Evolutionary conservation across 1,140 invertebrate genomes (phyloP), one percentile per base, ranked within the genome.

Genomic region (Bombus soroeensis): DNA sequence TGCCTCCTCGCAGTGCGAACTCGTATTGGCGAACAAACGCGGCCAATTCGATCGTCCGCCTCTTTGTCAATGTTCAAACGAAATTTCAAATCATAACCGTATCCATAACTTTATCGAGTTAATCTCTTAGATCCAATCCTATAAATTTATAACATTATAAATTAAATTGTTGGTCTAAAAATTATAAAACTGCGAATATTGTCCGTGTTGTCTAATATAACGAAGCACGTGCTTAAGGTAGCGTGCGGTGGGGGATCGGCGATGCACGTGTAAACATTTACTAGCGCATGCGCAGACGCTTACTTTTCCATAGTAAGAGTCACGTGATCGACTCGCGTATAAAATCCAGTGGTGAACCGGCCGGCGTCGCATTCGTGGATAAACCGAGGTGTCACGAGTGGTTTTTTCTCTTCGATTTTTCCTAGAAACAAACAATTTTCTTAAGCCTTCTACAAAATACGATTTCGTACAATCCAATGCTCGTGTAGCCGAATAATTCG

Each of bases 231-330:
- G 87, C 62, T 62, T 53, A 6, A 59, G 34, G 3, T n/a, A 32
- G 74, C 37, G 12, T 34, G 74, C 39, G 74, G 88, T 75, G 68
- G 83, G 59, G 86, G 73, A 28, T 47, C 47, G 28, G 22, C 37
- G 85, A 72, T 89, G 92, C 92, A 93, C 93, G 93, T 94, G 94
- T 94, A 94, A 94, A 95, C 93, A 94, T 94, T 93, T 93, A 93
- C 89, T 25, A 62, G 91, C 94, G 94, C 94, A 92, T 92, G 94
- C 94, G 94, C 93, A 72, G 18, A 76, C 37, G 43, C 22, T 34
- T 6, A 39, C 64, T 70, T 76, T 85, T 28, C 22, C 39, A 25
- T 80, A 64, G 39, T 53, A n/a, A 25, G 25, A 66, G 89, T 95
- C 94, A 95, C 93, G 93, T 95, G 94, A 94, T 89, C 57, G 70